Evolutionary conservation across 2,113 vertebrate genomes (phyloP), one percentile per base, ranked within the genome.

Genomic region (Girardinichthys multiradiatus): DNA sequence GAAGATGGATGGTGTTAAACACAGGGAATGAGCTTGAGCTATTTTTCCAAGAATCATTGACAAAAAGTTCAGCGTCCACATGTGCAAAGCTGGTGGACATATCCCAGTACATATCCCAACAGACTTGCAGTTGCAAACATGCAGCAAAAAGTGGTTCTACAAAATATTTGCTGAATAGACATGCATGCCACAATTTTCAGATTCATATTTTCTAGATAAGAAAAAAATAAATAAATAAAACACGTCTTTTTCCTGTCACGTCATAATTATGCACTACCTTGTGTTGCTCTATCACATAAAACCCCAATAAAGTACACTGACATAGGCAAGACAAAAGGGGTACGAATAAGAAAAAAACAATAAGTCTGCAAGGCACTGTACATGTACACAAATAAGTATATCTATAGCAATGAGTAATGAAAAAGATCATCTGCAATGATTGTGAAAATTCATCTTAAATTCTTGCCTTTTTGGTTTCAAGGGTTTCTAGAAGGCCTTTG

Each of bases 401-500:
- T n/a, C 48, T 54, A 54, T n/a, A 24, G 7, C 21, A 54, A 54
- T 54, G 48, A 54, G 9, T 54, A 54, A 54, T 54, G 24, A 24
- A 51, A 51, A 1, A 19, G 42, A 45, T 45, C 19, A 19, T 5
- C 42, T 54, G 48, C n/a, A n/a, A 54, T 24, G 21, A 17, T 10
- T 10, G 21, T 21, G 1, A 54, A 54, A 9, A 54, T n/a, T n/a
- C 65, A 26, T 17, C n/a, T 68, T 33, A 65, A 69, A 39, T 64
- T 58, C 58, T 54, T 15, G 59, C 74, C 64, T 31, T 68, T 81
- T 58, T 30, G 64, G 42, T 72, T 76, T 73, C 26, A 76, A 13
- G 62, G 60, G 73, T 74, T 48, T 63, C 57, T 78, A 62, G 76
- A 71, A 87, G 79, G 73, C 75, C 70, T 73, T 19, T 68, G 45